Conservation (phyloP, 2,113 vertebrate genomes). For the Mormyrus iriodes region DNA sequence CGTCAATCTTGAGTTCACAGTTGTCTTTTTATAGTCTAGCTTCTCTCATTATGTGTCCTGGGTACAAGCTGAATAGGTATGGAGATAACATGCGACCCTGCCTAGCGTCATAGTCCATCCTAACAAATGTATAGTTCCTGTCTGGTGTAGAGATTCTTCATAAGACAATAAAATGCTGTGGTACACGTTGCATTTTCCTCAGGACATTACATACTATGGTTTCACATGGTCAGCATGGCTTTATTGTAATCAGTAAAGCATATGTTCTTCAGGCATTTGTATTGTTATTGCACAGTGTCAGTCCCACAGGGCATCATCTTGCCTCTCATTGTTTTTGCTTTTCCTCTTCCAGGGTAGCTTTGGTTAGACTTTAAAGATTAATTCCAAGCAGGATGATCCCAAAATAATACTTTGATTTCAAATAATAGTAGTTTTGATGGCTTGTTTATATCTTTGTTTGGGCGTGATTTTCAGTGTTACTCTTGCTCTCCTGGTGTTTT, state of each 20-base stretch:
- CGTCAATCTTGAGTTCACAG: no score
- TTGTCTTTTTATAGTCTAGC: no score
- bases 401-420: not conserved
- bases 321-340: not conserved
- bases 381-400: not conserved
- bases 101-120: no score
- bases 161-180: not conserved
- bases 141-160: no score
- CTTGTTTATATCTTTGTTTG: not conserved
- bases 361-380: not conserved
- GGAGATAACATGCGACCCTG: no score
- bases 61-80: no score
- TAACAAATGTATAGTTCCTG: no score
- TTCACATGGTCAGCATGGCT: not conserved
- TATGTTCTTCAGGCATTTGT: not conserved
- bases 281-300: not conserved
- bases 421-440: not conserved
- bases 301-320: not conserved
- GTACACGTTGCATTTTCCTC: not conserved
- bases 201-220: not conserved
- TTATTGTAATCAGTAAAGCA: not conserved
- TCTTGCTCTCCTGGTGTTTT: constrained; percentile 28
- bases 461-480: not conserved
- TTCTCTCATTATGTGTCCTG: no score
- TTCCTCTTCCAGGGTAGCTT: not conserved